phyloP scores from a whole-genome alignment of 2,888 invertebrate genomes.

The Ichneumoninae sp. region DNA sequence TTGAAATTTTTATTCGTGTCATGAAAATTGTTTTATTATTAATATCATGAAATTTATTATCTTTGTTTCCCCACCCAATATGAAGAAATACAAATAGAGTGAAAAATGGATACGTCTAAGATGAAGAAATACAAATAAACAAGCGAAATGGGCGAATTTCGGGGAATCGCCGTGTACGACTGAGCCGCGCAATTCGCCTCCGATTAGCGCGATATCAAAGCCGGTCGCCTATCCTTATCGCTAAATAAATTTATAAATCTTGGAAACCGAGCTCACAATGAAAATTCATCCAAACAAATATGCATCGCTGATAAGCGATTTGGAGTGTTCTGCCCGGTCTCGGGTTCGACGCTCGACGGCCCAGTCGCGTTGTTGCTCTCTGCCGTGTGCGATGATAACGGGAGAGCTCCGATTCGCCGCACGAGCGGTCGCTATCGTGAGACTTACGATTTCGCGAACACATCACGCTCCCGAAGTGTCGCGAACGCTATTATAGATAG shows the following conservation, averaged over 20 bases:
- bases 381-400: background rate
- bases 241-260: conserved; percentile 29
- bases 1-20: too few species aligned
- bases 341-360: background rate
- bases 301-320: conserved; percentile 3
- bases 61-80: too few species aligned
- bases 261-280: background rate
- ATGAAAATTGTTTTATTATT: too few species aligned
- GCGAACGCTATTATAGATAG: background rate
- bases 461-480: conserved; percentile 8
- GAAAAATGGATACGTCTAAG: too few species aligned
- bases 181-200: background rate
- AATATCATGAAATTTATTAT: too few species aligned
- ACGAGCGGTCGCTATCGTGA: background rate
- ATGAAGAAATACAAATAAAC: background rate
- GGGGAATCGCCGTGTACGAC: background rate
- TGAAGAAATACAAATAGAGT: too few species aligned
- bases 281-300: conserved; percentile 1
- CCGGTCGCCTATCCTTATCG: conserved; percentile 17
- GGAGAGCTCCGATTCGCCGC: background rate
- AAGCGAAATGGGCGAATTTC: background rate
- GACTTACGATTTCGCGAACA: background rate
- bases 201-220: background rate
- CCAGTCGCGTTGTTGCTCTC: background rate
- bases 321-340: background rate